Percentiles rank a stretch among this genome's conserved stretches.
phyloP scores from a whole-genome alignment of 2,797 vertebrate genomes.

The Acipenser oxyrinchus region DNA sequence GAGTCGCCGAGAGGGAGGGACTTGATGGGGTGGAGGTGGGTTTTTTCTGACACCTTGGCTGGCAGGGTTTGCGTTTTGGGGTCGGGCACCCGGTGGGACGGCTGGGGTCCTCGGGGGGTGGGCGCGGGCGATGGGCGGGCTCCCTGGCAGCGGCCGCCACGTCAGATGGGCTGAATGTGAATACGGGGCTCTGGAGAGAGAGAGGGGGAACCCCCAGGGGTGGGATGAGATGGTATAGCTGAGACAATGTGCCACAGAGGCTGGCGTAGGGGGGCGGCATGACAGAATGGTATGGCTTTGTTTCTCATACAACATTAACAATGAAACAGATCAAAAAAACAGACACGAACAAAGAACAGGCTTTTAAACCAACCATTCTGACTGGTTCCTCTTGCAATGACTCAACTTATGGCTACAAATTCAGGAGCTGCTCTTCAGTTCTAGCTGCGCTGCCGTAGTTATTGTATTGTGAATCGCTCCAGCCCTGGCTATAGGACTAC shows the following conservation, averaged over 20 bases:
- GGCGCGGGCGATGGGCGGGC: constrained; percentile 31
- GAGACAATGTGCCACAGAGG: constrained; percentile 28
- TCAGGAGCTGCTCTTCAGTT: no score
- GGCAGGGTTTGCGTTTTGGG: constrained; percentile 86
- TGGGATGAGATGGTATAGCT: constrained; percentile 45
- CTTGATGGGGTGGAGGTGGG: constrained; percentile 72
- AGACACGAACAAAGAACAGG: no score
- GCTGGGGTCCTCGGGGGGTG: constrained; percentile 52
- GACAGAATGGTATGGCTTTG: constrained; percentile 47
- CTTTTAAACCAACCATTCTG: no score
- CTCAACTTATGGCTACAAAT: no score
- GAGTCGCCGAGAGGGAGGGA: constrained; percentile 70
- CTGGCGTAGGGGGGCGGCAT: constrained; percentile 16
- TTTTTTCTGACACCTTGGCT: constrained; percentile 70
- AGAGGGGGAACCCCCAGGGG: constrained; percentile 40
- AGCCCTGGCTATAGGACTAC: no score
- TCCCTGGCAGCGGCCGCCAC: constrained; percentile 30
- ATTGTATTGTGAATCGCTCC: no score
- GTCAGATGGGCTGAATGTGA: constrained; percentile 74
- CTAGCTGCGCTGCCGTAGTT: no score
- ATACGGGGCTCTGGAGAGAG: constrained; percentile 69
- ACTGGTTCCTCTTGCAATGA: no score
- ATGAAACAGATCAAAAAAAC: no score
- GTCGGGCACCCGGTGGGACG: constrained; percentile 43
- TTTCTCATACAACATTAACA: no score